Base-by-base conservation (phyloP, 1,140 invertebrate genomes). In the Melitaea cinxia region DNA sequence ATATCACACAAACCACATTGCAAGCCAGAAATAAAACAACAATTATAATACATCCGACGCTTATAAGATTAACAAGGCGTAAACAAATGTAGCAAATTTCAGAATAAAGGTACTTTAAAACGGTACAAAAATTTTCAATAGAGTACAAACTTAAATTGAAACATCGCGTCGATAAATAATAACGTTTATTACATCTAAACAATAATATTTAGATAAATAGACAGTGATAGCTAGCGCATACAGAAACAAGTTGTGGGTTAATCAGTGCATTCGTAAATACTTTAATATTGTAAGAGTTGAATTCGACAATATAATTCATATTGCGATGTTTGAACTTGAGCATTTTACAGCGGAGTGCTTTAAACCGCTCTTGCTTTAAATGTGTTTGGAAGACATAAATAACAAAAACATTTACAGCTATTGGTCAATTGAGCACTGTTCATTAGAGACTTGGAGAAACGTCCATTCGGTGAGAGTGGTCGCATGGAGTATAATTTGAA, bases 341-440 rank as follows among this genome's bases (percentile, higher is more conserved):
- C 14, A 7, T 14, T 5, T 30, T n/a, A 33, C 26, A 60, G 28
- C 17, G 6, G 14, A 50, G 45, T 37, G 33, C 33, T 56, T 28
- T 5, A 14, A 54, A 45, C 14, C 5, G 26, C 35, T 35, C n/a
- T 65, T 50, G 42, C 24, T 53, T 59, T 65, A 61, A 42, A 50
- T 56, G 57, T 60, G 58, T 60, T 74, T 87, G 85, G 86, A 89
- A 88, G 86, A 89, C 85, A 72, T 80, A 69, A 45, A 66, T 67
- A 56, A 45, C 52, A 67, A 56, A n/a, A 39, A 17, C 7, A 39
- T 61, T 78, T 77, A 77, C 66, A 82, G 74, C 74, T 86, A 82
- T 85, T 88, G 82, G 82, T 88, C 84, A 76, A 77, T 90, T 90
- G 88, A 90, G 88, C 88, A 90, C 82, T 85, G 77, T 86, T 90